Base-by-base conservation (phyloP, 2,888 invertebrate genomes). In the Atherix ibis region DNA sequence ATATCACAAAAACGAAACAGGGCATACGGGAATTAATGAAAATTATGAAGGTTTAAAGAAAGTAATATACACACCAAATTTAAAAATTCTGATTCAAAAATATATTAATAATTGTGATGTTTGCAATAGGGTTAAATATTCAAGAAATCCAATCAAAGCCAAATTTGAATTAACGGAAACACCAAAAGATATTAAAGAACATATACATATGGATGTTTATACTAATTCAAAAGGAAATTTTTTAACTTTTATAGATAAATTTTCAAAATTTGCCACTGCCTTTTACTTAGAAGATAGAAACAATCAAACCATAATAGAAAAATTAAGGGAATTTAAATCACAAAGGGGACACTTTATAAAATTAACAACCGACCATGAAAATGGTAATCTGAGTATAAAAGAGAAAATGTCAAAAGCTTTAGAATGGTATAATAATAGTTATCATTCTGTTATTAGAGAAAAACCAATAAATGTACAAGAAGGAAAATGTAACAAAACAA, bases 11-110 rank as follows among this genome's bases (percentile, higher is more conserved):
- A 32, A 32, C 5, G 16, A 32, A 15, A 25, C 32, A 12, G 26
- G 17, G 3, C 31, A 31, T 12, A 13, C 18, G 19, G 31, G 18
- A 18, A 31, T 31, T 5, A 18, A 18, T n/a, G 31, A 31, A 18
- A 31, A 31, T 18, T 31, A 31, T 12, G 19, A 31, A 27, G 36
- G 40, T 18, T 36, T 46, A 2, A 42, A 37, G 35, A 30, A 34
- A 10, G 45, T 32, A 36, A 3, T 4, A 3, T 31, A 18, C 13
- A 19, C 19, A 9, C 13, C 13, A 31, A 31, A 18, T 18, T n/a
- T 31, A 8, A 18, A 31, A 12, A 18, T 12, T 10, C 5, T 31
- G 5, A 16, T 29, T 5, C 31, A 31, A 8, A 31, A 18, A 31
- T 31, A n/a, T 18, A 18, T 31, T 3, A 31, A 18, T 14, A 31